Evolutionary conservation across 2,888 invertebrate genomes (phyloP), one percentile per base, ranked within the genome.

Genomic region (Agrenia bidenticulata): DNA sequence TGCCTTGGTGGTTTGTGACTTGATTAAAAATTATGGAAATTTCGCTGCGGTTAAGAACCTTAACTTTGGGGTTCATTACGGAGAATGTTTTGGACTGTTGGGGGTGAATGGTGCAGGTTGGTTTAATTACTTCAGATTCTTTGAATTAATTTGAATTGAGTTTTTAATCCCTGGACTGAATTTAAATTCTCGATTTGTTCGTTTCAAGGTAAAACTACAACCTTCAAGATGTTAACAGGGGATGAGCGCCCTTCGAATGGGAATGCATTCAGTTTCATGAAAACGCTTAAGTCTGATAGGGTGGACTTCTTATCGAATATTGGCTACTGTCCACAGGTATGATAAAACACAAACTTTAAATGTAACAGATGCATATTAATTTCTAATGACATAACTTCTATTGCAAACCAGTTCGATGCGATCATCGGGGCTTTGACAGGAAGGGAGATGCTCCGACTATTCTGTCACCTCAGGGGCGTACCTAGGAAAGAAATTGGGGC

Each of bases 381-480:
- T n/a, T n/a, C n/a, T n/a, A n/a, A n/a, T n/a, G n/a, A n/a, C n/a
- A n/a, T n/a, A n/a, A n/a, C n/a, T n/a, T n/a, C n/a, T n/a, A n/a
- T n/a, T n/a, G n/a, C n/a, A 27, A 27, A 15, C n/a, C 58, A 58
- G 41, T 88, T 88, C 79, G 88, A 89, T 80, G 90, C 91, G 0
- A 80, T 94, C 50, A 89, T 92, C 77, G 85, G 84, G 62, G 87
- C 87, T 76, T 83, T 92, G 78, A 89, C 91, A 11, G 89, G 90
- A 0, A 81, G 83, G 64, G 87, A 93, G 78, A 88, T 89, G 77
- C 80, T 95, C 56, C 81, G 80, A 53, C 82, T 90, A 67, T 87
- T 91, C 80, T 89, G 89, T 2, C 81, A 85, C n/a, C 80, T 94
- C 58, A 84, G 90, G 2, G 93, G 92, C 0, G 84, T 90, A 24